A percentile compares a stretch with the other conserved stretches of the same genome.
Conservation (phyloP, 1,140 invertebrate genomes). For the Harpegnathos saltator region DNA sequence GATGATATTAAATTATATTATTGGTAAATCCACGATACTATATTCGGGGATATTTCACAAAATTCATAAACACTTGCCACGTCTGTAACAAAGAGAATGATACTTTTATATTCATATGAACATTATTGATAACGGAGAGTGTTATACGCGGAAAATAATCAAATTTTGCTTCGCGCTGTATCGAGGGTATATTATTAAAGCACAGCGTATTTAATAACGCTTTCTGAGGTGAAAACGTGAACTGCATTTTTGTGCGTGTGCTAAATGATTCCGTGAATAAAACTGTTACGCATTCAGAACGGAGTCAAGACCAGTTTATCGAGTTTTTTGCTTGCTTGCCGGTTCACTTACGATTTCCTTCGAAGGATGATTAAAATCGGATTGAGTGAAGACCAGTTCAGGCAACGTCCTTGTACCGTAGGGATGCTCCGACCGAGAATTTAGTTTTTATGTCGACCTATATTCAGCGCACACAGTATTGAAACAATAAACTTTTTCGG, state of each 20-base stretch:
- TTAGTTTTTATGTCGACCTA: constrained; percentile 36
- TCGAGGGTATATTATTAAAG: constrained; percentile 10
- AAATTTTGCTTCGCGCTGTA: too few species aligned
- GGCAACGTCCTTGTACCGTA: constrained; percentile 63
- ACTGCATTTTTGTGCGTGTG: background rate
- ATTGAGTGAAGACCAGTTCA: constrained; percentile 67
- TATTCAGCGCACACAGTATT: constrained; percentile 3
- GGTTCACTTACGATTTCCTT: constrained; percentile 70
- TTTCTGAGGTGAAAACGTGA: background rate
- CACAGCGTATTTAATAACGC: background rate
- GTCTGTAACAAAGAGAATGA: too few species aligned
- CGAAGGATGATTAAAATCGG: constrained; percentile 71
- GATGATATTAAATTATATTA: too few species aligned
- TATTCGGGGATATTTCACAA: too few species aligned
- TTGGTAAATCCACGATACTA: too few species aligned
- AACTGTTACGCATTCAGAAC: constrained; percentile 31
- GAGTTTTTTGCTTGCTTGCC: constrained; percentile 53
- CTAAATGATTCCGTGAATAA: constrained; percentile 27
- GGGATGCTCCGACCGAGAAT: constrained; percentile 53
- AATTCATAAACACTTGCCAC: too few species aligned
- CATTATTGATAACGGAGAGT: too few species aligned
- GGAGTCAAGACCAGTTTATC: constrained; percentile 31
- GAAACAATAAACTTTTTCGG: constrained; percentile 16
- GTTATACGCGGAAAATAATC: too few species aligned
- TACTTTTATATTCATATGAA: too few species aligned